Evolutionary conservation across 2,113 vertebrate species (phyloP).

Genomic region (Nesoenas mayeri): DNA sequence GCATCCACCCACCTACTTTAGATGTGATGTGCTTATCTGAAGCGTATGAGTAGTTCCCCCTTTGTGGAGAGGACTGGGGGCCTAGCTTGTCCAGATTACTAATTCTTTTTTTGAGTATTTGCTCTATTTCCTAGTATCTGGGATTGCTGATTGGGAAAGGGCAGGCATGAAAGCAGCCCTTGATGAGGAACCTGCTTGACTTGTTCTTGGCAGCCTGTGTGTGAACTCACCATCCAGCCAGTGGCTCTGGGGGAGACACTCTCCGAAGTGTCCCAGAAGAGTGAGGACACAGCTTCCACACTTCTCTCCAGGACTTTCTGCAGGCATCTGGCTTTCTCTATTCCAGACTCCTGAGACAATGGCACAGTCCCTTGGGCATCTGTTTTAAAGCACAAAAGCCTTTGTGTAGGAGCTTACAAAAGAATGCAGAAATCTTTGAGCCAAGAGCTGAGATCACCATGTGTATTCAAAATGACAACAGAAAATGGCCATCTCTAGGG

Average conservation of each 20-base stretch:
- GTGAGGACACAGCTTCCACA: neutral
- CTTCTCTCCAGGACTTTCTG: neutral
- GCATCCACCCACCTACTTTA: accelerated
- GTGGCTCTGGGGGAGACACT: neutral
- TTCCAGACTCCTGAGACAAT: neutral
- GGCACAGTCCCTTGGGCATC: neutral
- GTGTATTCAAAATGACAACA: neutral
- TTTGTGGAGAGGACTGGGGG: neutral
- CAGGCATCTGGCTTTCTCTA: neutral
- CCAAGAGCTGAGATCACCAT: constrained; percentile 31
- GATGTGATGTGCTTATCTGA: neutral
- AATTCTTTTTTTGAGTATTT: neutral
- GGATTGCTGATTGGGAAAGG: neutral
- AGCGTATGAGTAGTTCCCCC: neutral
- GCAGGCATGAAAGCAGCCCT: neutral
- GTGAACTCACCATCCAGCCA: neutral
- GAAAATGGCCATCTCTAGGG: neutral
- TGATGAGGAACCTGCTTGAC: neutral
- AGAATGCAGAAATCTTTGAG: neutral
- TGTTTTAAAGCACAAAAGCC: neutral
- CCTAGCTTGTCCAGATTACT: neutral
- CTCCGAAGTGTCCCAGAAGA: neutral
- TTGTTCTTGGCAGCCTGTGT: neutral
- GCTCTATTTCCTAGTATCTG: neutral
- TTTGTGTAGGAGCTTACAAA: neutral